Evolutionary conservation across 2,888 invertebrate species (phyloP).

Genomic region (Neria commutata): DNA sequence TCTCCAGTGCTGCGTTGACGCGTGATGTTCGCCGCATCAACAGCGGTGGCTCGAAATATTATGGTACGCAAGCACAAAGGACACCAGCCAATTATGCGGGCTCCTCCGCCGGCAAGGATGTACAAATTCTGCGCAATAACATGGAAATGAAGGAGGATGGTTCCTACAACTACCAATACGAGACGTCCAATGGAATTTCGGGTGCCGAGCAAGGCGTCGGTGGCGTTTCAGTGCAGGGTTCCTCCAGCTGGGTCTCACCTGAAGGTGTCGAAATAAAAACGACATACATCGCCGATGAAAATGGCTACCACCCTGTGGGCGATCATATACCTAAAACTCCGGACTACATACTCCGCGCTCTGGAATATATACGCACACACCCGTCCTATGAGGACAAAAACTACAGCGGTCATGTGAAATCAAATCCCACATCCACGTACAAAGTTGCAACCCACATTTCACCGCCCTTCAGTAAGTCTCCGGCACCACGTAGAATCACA

Average conservation of each 20-base stretch:
- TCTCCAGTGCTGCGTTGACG: not conserved
- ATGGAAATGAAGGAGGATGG: slow-evolving; percentile 43
- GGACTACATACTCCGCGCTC: slow-evolving; percentile 46
- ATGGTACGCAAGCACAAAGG: slow-evolving; percentile 23
- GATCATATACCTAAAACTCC: slow-evolving; percentile 52
- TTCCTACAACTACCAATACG: slow-evolving; percentile 47
- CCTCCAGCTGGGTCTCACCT: slow-evolving; percentile 48
- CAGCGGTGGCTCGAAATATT: slow-evolving; percentile 27
- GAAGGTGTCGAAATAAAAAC: slow-evolving; percentile 46
- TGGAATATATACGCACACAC: slow-evolving; percentile 53
- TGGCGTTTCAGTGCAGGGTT: slow-evolving; percentile 44
- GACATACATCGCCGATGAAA: slow-evolving; percentile 50
- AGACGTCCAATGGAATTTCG: slow-evolving; percentile 50
- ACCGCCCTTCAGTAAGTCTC: not conserved
- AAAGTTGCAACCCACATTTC: not conserved
- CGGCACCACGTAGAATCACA: too few relatives aligned
- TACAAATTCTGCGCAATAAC: slow-evolving; percentile 42
- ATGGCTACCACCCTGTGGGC: slow-evolving; percentile 49
- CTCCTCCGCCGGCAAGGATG: slow-evolving; percentile 39
- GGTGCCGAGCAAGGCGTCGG: slow-evolving; percentile 42
- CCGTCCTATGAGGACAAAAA: slow-evolving; percentile 46
- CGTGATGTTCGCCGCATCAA: slow-evolving; percentile 28
- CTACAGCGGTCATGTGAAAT: slow-evolving; percentile 45
- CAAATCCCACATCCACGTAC: slow-evolving; percentile 29
- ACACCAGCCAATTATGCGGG: not conserved